A percentile compares a stretch with the other conserved stretches of the same genome.
These are phyloP conservation scores for Melanostoma scalare DNA, from an alignment of 2,888 invertebrate genomes.

Conservation along the genomic window DNA sequence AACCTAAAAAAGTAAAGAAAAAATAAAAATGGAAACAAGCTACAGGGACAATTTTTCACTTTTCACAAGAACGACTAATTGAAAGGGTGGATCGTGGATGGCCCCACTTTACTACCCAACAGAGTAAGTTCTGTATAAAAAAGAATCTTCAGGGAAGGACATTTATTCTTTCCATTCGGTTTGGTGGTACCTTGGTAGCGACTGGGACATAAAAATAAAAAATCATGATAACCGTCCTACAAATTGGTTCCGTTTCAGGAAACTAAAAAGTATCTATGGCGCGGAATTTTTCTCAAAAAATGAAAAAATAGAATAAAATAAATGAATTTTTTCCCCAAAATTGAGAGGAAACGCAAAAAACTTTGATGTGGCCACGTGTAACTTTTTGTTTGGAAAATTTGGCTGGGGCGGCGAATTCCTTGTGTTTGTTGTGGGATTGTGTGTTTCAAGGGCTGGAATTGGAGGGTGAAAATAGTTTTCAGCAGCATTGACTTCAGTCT, in stretches of 20 bases:
- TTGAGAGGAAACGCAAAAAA: slow-evolving; percentile 7
- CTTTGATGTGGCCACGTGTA: slow-evolving; percentile 28
- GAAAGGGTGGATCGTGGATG: slow-evolving; percentile 32
- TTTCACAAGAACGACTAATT: slow-evolving; percentile 36
- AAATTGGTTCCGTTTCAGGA: slow-evolving; percentile 37
- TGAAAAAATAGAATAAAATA: not conserved
- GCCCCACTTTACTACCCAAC: not conserved
- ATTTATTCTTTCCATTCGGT: slow-evolving; percentile 16
- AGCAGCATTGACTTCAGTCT: slow-evolving; percentile 33
- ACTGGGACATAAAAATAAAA: slow-evolving; percentile 22
- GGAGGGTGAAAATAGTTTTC: slow-evolving; percentile 34
- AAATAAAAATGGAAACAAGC: not conserved
- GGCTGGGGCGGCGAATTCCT: not conserved
- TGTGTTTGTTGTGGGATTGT: not conserved
- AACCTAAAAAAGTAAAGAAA: not conserved
- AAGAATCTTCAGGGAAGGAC: slow-evolving; percentile 21
- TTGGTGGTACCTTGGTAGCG: too few relatives aligned
- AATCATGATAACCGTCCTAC: slow-evolving; percentile 38
- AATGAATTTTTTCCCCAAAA: not conserved
- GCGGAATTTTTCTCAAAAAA: slow-evolving; percentile 11
- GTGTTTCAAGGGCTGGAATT: not conserved
- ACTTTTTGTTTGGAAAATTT: slow-evolving; percentile 8
- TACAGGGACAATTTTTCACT: slow-evolving; percentile 30
- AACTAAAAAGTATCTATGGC: slow-evolving; percentile 7
- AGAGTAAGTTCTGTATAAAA: not conserved